Conservation (phyloP, 2,797 vertebrate species). For the Chloroceryle inda region DNA sequence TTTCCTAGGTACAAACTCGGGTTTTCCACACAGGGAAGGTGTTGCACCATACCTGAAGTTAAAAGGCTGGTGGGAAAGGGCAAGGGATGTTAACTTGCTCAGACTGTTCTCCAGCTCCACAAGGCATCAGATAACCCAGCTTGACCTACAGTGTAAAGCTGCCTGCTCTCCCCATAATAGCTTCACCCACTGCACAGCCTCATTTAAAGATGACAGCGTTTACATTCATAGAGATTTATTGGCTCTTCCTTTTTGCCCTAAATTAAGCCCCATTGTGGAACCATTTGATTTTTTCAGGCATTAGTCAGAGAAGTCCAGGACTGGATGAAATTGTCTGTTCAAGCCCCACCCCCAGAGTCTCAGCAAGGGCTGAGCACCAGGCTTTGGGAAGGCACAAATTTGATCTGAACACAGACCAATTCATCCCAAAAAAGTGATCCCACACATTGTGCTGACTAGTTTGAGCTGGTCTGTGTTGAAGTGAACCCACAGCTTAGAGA, state of each 20-base stretch:
- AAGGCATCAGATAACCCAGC: not conserved
- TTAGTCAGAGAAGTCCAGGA: not conserved
- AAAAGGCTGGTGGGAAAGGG: not conserved
- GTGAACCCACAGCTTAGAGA: not conserved
- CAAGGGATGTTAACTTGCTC: not conserved
- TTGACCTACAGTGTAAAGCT: not conserved
- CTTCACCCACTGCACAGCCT: not conserved
- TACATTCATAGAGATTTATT: not conserved
- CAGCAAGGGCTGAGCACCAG: not conserved
- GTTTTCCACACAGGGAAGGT: not conserved
- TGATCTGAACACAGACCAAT: not conserved
- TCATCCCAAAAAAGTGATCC: not conserved
- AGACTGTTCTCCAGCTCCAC: not conserved
- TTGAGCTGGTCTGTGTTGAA: too few relatives aligned
- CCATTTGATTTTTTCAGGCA: not conserved
- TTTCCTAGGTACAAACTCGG: not conserved
- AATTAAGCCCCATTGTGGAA: not conserved
- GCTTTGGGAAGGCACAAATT: rapidly evolving
- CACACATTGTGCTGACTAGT: not conserved
- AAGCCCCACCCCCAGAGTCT: not conserved
- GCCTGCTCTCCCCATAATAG: not conserved
- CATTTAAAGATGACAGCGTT: not conserved
- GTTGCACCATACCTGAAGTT: rapidly evolving
- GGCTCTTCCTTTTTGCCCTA: not conserved
- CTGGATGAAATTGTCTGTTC: not conserved